A percentile compares a stretch with the other conserved stretches of the same genome.
Conservation (phyloP, 2,113 vertebrate genomes). For the Caracal caracal region DNA sequence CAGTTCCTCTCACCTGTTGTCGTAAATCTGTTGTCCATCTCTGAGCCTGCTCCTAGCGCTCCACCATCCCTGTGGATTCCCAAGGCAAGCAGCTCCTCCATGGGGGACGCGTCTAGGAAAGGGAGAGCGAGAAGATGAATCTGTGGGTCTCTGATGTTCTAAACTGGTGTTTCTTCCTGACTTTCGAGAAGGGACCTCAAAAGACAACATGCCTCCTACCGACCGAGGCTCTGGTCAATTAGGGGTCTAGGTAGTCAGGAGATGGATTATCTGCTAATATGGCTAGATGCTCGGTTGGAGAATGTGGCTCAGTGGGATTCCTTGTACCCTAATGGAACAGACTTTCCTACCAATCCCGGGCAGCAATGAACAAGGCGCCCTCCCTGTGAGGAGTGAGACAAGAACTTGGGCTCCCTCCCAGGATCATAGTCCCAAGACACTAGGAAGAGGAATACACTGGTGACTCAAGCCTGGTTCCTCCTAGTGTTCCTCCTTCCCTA, state of each 20-base stretch:
- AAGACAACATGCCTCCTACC: not conserved
- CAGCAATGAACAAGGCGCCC: not conserved
- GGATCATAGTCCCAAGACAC: not conserved
- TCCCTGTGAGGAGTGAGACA: not conserved
- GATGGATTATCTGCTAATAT: not conserved
- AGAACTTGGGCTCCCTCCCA: not conserved
- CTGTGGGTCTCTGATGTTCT: not conserved
- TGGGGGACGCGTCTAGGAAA: not conserved
- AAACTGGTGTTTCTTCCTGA: not conserved
- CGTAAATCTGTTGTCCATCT: not conserved
- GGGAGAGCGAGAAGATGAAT: not conserved
- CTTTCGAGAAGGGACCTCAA: not conserved
- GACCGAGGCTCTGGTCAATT: not conserved
- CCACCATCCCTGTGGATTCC: not conserved
- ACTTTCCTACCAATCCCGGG: not conserved
- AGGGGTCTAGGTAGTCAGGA: not conserved
- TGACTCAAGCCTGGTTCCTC: not conserved
- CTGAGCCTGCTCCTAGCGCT: not conserved
- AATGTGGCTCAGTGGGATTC: not conserved
- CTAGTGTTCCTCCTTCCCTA: not conserved
- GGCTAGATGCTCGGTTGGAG: not conserved
- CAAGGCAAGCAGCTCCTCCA: not conserved
- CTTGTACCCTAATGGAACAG: not conserved
- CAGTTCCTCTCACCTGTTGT: not conserved
- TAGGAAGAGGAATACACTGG: not conserved